A percentile compares a stretch with the other conserved stretches of the same genome.
Conservation (phyloP, 1,140 invertebrate species). For the Drosophila pectinifera region DNA sequence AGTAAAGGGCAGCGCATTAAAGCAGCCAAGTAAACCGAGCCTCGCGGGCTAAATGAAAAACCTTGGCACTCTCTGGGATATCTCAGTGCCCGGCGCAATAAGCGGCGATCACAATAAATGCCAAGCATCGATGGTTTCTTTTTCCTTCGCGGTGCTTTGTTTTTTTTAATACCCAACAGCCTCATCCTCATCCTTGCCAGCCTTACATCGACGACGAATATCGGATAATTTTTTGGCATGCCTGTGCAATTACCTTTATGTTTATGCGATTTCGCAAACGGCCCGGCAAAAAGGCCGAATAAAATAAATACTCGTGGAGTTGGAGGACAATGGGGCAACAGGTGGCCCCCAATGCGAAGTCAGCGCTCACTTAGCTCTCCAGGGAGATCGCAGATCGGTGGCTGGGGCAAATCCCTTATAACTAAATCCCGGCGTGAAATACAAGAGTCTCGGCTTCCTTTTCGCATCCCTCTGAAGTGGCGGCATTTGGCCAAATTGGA, state of each 20-base stretch:
- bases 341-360: constrained; percentile 58
- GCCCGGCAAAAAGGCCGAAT: constrained; percentile 37
- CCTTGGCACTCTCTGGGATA: constrained; percentile 70
- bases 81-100: constrained; percentile 56
- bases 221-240: constrained; percentile 81
- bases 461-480: constrained; percentile 32
- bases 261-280: constrained; percentile 73
- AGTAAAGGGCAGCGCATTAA: not conserved
- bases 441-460: constrained; percentile 4
- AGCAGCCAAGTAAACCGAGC: not conserved
- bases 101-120: constrained; percentile 79
- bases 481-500: constrained; percentile 79
- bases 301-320: constrained; percentile 32
- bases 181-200: constrained; percentile 16
- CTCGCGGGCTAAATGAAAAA: constrained; percentile 57
- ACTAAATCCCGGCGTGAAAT: constrained; percentile 54
- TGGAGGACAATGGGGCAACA: constrained; percentile 74
- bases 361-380: constrained; percentile 63
- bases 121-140: constrained; percentile 74
- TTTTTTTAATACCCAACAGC: constrained; percentile 35
- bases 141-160: constrained; percentile 6
- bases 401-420: constrained; percentile 60
- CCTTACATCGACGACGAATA: constrained; percentile 52
- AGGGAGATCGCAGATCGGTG: constrained; percentile 5
- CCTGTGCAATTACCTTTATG: constrained; percentile 82